Conservation (phyloP, 2,888 invertebrate genomes). For the Crepidodera aurea region DNA sequence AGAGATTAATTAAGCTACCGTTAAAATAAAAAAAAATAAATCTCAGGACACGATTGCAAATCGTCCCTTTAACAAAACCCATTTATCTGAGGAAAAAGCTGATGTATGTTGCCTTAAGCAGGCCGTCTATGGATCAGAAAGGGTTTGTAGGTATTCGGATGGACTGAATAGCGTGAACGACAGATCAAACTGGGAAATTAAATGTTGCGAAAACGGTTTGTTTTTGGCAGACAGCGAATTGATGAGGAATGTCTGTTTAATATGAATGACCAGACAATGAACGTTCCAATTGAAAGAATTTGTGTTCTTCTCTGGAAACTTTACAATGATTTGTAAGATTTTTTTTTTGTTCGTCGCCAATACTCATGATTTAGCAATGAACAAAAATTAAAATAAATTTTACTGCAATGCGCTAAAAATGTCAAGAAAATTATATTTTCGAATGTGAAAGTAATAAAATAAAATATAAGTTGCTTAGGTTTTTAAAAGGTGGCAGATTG, state of each 20-base stretch:
- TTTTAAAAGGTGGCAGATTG: no score
- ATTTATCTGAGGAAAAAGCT: slow-evolving; percentile 1
- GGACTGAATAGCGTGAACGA: slow-evolving; percentile 20
- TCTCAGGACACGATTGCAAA: no score
- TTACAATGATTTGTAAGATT: no score
- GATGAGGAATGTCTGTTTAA: slow-evolving; percentile 19
- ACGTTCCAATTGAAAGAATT: slow-evolving; percentile 1
- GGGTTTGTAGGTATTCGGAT: slow-evolving; percentile 12
- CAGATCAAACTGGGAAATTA: slow-evolving; percentile 17
- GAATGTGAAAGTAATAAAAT: no score
- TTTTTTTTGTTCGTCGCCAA: no score
- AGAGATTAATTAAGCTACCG: no score
- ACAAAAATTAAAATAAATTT: no score
- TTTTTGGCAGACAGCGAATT: slow-evolving; percentile 26
- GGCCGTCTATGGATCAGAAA: neutral
- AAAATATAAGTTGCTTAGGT: no score
- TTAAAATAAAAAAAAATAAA: no score
- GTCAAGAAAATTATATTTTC: no score
- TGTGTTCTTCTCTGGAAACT: neutral
- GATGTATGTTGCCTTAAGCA: neutral
- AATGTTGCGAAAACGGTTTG: slow-evolving; percentile 24
- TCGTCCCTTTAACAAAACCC: slow-evolving; percentile 9
- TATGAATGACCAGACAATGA: slow-evolving; percentile 15
- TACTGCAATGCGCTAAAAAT: no score
- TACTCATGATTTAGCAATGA: no score